Base-by-base conservation (phyloP, 2,113 vertebrate species). In the Spilogale gracilis region DNA sequence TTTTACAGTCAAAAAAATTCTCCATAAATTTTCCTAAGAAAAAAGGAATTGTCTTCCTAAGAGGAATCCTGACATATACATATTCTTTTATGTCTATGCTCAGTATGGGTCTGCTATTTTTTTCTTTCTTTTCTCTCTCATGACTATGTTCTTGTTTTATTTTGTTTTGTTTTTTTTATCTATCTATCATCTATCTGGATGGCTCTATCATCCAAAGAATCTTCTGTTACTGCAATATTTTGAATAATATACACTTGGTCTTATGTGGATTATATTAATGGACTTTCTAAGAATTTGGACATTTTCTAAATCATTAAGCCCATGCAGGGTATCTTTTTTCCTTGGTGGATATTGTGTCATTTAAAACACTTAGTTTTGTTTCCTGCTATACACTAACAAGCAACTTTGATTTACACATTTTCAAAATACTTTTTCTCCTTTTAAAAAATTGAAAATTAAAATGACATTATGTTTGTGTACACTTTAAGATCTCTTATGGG, bases 371-470 rank as follows among this genome's bases (percentile, higher is more conserved):
- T 84, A 69, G 17, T 83, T 94, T 80, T 91, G 9, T 60, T 95
- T 84, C 17, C 38, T 9, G 61, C 43, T 73, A 7, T 76, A 88
- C 8, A 50, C 1, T 54, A 61, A 13, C n/a, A 88, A 71, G 45
- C 84, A 27, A 79, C 23, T 69, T 90, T 61, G 27, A 18, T 27
- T 76, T 52, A 16, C 14, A 83, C 1, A 61, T 48, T 5, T 9
- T 83, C n/a, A 61, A 76, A 48, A 88, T 54, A 38, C 45, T 79
- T 79, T 20, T 54, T 54, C 16, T 52, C 9, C 74, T 87, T 87
- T 95, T 76, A 76, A 94, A 91, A 30, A 83, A 30, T 20, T 87
- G 60, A 78, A 78, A 94, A 56, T 17, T 71, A 83, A 94, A 82
- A 81, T 74, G 21, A 86, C 45, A 13, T 67, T 61, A 60, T 63